A percentile compares a stretch with the other conserved stretches of the same genome.
phyloP scores from a whole-genome alignment of 2,113 vertebrate species.

The Telmatochromis sp. region DNA sequence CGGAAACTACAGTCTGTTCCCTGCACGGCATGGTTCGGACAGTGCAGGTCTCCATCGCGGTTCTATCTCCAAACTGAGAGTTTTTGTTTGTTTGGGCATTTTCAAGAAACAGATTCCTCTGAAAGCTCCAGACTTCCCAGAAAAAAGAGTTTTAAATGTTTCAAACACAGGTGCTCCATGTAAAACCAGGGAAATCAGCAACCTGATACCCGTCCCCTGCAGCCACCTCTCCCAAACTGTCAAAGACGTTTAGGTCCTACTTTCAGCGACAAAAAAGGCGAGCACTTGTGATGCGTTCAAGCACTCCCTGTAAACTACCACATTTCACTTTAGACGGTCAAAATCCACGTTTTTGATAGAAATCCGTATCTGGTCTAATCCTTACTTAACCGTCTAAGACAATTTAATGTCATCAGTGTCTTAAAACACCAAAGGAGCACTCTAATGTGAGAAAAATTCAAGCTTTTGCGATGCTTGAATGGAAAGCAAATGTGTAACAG shows the following conservation, averaged over 20 bases:
- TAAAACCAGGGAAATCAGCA: background rate
- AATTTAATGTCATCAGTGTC: background rate
- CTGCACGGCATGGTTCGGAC: background rate
- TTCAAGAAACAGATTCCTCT: background rate
- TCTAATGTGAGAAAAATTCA: background rate
- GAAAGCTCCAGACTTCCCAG: background rate
- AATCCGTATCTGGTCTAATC: background rate
- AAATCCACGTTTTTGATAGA: background rate
- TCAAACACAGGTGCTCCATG: constrained; percentile 1
- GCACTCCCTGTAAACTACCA: constrained; percentile 8
- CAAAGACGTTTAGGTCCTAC: constrained; percentile 12
- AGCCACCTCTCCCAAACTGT: constrained; percentile 6
- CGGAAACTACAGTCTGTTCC: background rate
- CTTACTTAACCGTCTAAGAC: background rate
- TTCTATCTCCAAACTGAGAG: background rate
- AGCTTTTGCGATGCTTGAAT: background rate
- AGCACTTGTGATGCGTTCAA: constrained; percentile 52
- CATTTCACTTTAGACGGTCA: background rate
- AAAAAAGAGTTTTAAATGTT: background rate
- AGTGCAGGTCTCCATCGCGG: background rate
- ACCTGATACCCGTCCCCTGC: background rate
- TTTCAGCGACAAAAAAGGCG: constrained; percentile 14
- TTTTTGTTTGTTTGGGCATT: background rate
- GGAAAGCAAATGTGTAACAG: background rate
- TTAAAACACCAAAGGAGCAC: background rate